phyloP scores from a whole-genome alignment of 2,113 vertebrate genomes.

The Muntiacus reevesi region DNA sequence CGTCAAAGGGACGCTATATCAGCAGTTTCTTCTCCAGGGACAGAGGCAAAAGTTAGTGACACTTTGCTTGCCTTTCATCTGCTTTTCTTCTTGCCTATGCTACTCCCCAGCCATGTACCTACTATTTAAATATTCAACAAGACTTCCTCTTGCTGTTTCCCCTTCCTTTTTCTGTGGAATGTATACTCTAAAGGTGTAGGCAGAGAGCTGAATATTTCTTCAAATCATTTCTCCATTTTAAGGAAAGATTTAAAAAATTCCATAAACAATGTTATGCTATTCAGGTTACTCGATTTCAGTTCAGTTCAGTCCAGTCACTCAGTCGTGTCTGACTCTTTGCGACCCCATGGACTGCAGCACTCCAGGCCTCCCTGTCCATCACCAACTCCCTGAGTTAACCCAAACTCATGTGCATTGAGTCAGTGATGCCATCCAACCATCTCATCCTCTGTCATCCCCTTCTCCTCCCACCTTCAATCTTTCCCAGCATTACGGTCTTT shows the following conservation, averaged over 20 bases:
- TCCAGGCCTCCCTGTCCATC: background rate
- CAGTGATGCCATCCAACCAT: background rate
- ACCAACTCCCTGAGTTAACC: background rate
- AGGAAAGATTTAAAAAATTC: background rate
- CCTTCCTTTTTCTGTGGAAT: constrained; percentile 49
- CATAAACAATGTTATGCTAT: background rate
- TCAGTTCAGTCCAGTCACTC: background rate
- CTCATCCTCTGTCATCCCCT: background rate
- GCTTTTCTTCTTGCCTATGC: background rate
- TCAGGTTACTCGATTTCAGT: background rate
- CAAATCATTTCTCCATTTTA: constrained; percentile 59
- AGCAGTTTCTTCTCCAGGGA: background rate
- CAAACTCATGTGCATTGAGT: background rate
- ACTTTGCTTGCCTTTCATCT: background rate
- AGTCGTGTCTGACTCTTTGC: background rate
- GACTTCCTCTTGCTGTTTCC: background rate
- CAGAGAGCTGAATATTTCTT: constrained; percentile 46
- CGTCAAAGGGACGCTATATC: background rate
- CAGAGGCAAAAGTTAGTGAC: background rate
- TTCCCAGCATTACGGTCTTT: background rate
- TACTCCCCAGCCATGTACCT: background rate
- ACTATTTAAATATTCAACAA: background rate
- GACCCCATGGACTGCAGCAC: background rate
- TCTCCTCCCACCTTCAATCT: background rate
- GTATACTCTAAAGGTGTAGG: background rate